Conservation (phyloP, 1,140 invertebrate species). For the Antheraea pernyi region DNA sequence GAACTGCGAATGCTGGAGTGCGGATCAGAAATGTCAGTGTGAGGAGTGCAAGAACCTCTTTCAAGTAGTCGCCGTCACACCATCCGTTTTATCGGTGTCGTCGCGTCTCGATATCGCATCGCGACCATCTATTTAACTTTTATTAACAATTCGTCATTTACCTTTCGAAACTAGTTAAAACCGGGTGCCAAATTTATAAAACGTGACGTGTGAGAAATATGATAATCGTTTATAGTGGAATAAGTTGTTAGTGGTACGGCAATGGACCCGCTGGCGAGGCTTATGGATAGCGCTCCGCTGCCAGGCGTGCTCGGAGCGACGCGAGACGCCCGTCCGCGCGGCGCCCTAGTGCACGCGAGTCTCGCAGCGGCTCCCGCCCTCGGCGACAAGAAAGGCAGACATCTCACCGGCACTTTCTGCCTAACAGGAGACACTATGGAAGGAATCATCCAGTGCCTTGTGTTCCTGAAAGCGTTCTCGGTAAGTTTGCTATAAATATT, state of each 20-base stretch:
- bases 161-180: neutral
- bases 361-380: slow-evolving; percentile 84
- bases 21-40: slow-evolving; percentile 55
- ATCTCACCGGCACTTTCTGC: slow-evolving; percentile 92
- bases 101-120: slow-evolving; percentile 48
- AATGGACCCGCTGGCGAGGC: slow-evolving; percentile 89
- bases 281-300: slow-evolving; percentile 85
- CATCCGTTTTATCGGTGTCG: slow-evolving; percentile 50
- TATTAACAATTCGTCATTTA: neutral
- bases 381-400: slow-evolving; percentile 85
- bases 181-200: neutral
- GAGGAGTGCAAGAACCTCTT: slow-evolving; percentile 60
- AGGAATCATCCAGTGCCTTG: slow-evolving; percentile 94
- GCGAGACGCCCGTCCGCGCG: slow-evolving; percentile 80
- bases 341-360: slow-evolving; percentile 87
- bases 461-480: slow-evolving; percentile 95
- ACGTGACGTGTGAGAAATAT: neutral
- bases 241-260: slow-evolving; percentile 33
- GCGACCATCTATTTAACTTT: slow-evolving; percentile 17
- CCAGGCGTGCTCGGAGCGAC: slow-evolving; percentile 83
- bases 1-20: slow-evolving; percentile 60
- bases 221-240: neutral
- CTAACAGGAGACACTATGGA: slow-evolving; percentile 94
- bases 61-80: slow-evolving; percentile 28
- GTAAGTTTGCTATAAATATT: slow-evolving; percentile 80